Conservation (phyloP, 2,797 vertebrate genomes). For the Macropus fuliginosus region DNA sequence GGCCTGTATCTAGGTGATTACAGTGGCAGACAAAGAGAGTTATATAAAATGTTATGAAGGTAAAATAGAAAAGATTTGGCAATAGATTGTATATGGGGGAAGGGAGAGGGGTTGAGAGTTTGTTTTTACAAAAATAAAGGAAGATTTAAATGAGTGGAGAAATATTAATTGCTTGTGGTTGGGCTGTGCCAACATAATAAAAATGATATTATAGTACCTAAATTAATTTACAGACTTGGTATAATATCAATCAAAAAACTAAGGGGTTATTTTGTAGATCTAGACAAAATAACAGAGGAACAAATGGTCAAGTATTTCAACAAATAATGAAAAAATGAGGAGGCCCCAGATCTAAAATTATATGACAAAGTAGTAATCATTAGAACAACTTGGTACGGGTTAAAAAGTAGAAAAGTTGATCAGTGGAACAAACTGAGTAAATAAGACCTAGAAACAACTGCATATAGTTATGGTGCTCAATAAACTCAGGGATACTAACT, state of each 20-base stretch:
- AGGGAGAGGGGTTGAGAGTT: background rate
- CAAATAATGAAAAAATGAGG: background rate
- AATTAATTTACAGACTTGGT: background rate
- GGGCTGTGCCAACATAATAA: background rate
- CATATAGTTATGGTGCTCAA: background rate
- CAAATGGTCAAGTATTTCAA: background rate
- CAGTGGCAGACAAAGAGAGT: background rate
- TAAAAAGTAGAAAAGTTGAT: background rate
- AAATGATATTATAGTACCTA: background rate
- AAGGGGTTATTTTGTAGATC: background rate
- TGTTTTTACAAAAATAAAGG: background rate
- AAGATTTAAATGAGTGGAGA: background rate
- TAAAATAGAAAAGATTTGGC: background rate
- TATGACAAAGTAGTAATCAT: background rate
- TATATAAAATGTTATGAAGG: background rate
- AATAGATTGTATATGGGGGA: background rate
- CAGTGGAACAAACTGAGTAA: background rate
- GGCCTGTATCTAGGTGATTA: background rate
- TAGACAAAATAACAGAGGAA: background rate
- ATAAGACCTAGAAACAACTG: background rate
- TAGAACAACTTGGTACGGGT: background rate
- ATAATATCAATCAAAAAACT: background rate
- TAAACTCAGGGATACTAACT: background rate
- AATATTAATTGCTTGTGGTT: background rate
- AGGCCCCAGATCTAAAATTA: background rate